These are phyloP conservation scores for Melanaphis sacchari DNA, from an alignment of 1,140 invertebrate genomes.

Conservation along the genomic window DNA sequence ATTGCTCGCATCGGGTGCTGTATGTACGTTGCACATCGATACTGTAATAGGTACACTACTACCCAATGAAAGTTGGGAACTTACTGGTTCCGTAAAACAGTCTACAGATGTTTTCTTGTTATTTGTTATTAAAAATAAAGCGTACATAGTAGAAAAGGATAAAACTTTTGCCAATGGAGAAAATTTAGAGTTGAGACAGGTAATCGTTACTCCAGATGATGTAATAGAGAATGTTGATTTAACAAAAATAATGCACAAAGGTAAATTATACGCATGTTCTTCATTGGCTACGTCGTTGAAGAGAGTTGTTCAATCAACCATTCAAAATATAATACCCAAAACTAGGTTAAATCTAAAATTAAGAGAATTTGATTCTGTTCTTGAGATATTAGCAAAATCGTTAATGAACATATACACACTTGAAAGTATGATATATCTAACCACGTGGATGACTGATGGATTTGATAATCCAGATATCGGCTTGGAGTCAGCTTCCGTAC, in stretches of 20 bases:
- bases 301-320: slow-evolving; percentile 8
- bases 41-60: background rate
- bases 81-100: background rate
- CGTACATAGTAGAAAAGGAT: slow-evolving; percentile 6
- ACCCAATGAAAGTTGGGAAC: slow-evolving; percentile 18
- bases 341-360: slow-evolving; percentile 42
- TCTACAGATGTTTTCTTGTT: background rate
- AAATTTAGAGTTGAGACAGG: background rate
- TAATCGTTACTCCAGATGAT: background rate
- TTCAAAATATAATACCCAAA: slow-evolving; percentile 37
- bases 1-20: slow-evolving; percentile 27
- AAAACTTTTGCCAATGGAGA: background rate
- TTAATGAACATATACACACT: slow-evolving; percentile 59
- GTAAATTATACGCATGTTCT: slow-evolving; percentile 35
- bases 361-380: slow-evolving; percentile 53
- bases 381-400: slow-evolving; percentile 57
- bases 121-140: background rate
- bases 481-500: slow-evolving; percentile 82
- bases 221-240: slow-evolving; percentile 21
- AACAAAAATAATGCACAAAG: background rate
- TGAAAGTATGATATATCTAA: slow-evolving; percentile 61
- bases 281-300: background rate
- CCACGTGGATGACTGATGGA: slow-evolving; percentile 60
- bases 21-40: background rate
- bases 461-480: slow-evolving; percentile 74